Evolutionary conservation across 2,888 invertebrate genomes (phyloP).

Genomic region (Pyrgus malvae): DNA sequence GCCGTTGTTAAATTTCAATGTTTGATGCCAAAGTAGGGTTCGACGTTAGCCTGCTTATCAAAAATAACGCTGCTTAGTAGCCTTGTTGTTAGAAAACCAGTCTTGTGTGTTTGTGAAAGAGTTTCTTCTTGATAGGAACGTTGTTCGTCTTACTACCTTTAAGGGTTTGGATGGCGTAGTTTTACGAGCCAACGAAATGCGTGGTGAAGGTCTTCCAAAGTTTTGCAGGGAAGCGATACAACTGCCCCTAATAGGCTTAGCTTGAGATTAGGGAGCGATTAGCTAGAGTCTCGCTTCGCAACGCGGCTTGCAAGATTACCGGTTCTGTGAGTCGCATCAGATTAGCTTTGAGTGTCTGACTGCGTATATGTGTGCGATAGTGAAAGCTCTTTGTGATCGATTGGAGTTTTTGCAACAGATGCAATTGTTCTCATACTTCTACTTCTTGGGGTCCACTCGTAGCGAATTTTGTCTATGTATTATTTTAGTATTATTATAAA

Average conservation of each 20-base stretch:
- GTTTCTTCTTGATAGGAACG: slow-evolving; percentile 1
- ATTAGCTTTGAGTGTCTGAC: slow-evolving; percentile 53
- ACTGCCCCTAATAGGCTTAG: slow-evolving; percentile 80
- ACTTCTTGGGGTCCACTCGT: not conserved
- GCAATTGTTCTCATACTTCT: slow-evolving; percentile 4
- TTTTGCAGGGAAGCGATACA: slow-evolving; percentile 79
- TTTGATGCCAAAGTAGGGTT: slow-evolving; percentile 44
- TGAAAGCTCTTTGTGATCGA: slow-evolving; percentile 4
- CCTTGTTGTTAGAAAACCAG: not conserved
- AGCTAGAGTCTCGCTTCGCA: slow-evolving; percentile 65
- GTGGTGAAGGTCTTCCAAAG: slow-evolving; percentile 77
- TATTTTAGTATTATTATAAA: too few relatives aligned
- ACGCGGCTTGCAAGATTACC: slow-evolving; percentile 69
- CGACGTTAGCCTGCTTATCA: not conserved
- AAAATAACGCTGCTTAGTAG: not conserved
- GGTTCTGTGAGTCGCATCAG: slow-evolving; percentile 64
- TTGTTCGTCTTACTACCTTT: slow-evolving; percentile 19
- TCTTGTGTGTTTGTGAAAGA: not conserved
- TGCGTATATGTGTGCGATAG: slow-evolving; percentile 13
- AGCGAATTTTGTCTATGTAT: not conserved
- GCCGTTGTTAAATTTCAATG: slow-evolving; percentile 69
- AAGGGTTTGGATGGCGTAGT: slow-evolving; percentile 47
- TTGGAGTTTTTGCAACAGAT: slow-evolving; percentile 2
- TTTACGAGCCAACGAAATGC: slow-evolving; percentile 70
- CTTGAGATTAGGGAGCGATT: slow-evolving; percentile 78